These are phyloP conservation scores for Limnephilus rhombicus DNA, from an alignment of 2,888 invertebrate species.

Conservation along the genomic window DNA sequence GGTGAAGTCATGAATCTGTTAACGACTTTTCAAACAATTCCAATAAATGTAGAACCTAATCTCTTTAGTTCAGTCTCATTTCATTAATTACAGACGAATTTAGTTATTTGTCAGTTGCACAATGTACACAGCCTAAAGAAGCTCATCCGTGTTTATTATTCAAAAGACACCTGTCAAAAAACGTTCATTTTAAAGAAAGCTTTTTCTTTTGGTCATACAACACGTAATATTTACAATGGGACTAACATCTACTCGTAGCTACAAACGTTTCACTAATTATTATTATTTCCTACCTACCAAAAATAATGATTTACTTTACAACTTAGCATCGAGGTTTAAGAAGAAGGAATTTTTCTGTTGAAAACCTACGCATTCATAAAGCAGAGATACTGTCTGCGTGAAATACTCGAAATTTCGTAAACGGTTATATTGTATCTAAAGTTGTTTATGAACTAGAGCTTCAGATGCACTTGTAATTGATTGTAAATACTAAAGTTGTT, in stretches of 20 bases:
- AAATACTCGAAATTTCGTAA: too few species aligned
- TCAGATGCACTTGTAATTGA: too few species aligned
- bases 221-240: background rate
- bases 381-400: too few species aligned
- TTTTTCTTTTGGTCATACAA: background rate
- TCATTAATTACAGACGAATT: background rate
- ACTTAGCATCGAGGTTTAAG: too few species aligned
- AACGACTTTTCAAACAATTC: background rate
- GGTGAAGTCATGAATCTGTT: background rate
- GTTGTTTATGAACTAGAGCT: too few species aligned
- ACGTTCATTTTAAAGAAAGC: background rate
- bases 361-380: too few species aligned
- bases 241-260: too few species aligned
- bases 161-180: background rate
- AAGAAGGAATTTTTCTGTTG: too few species aligned
- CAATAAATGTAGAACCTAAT: background rate
- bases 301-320: background rate
- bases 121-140: background rate
- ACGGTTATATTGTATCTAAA: too few species aligned
- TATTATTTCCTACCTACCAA: background rate
- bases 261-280: background rate
- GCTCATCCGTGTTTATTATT: background rate
- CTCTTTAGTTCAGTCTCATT: background rate
- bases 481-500: too few species aligned
- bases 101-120: background rate